Conservation (phyloP, 2,888 invertebrate species). For the Thera britannica region DNA sequence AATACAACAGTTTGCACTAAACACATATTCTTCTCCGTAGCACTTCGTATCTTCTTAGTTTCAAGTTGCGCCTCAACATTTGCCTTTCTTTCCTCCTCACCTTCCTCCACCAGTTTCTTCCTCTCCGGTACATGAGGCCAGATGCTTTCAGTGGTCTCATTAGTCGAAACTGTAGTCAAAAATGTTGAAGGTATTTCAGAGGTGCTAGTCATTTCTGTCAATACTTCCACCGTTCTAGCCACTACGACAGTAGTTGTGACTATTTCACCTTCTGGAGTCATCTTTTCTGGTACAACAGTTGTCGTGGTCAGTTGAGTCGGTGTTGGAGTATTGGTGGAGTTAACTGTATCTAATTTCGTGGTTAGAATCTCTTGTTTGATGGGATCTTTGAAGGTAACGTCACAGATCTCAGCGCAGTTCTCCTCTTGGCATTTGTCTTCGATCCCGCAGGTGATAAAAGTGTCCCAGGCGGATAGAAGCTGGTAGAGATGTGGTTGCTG, state of each 20-base stretch:
- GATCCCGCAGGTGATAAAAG: slow-evolving; percentile 65
- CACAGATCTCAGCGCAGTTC: slow-evolving; percentile 60
- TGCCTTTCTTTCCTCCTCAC: slow-evolving; percentile 43
- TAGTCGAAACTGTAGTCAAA: background rate
- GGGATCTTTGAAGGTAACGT: slow-evolving; percentile 62
- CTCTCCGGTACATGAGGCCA: slow-evolving; percentile 53
- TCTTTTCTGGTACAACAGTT: slow-evolving; percentile 7
- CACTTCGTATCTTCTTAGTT: slow-evolving; percentile 31
- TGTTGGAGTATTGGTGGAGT: background rate
- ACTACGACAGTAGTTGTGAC: background rate
- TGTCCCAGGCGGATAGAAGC: slow-evolving; percentile 62
- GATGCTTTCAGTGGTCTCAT: slow-evolving; percentile 4
- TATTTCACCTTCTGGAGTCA: slow-evolving; percentile 9
- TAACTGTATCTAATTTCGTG: background rate
- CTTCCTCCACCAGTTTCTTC: slow-evolving; percentile 38
- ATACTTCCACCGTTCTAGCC: background rate
- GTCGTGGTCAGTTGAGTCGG: background rate
- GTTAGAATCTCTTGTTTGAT: slow-evolving; percentile 1
- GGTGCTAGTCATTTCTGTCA: slow-evolving; percentile 1
- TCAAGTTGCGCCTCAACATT: slow-evolving; percentile 53
- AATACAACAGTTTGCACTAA: slow-evolving; percentile 46
- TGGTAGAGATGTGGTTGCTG: slow-evolving; percentile 71
- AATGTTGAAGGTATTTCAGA: background rate
- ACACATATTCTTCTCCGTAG: slow-evolving; percentile 41
- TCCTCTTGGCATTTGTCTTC: slow-evolving; percentile 62